Conservation (phyloP, 2,888 invertebrate species). For the Diarsia mendica region DNA sequence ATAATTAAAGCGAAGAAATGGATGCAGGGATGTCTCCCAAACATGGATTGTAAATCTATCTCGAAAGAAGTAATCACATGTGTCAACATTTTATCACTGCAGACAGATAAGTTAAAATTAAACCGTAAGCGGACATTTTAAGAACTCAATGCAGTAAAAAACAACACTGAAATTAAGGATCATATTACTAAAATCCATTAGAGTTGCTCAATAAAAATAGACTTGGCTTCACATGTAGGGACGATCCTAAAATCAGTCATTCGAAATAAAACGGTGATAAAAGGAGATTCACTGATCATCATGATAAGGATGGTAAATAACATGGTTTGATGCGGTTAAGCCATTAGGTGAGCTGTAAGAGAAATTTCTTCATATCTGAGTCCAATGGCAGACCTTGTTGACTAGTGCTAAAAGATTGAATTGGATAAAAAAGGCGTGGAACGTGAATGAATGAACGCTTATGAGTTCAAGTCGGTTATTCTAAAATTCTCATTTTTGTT, state of each 20-base stretch:
- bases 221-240: constrained; percentile 68
- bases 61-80: constrained; percentile 36
- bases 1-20: background rate
- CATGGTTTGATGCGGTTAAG: constrained; percentile 19
- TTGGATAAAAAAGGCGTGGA: background rate
- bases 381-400: background rate
- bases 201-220: constrained; percentile 87
- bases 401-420: background rate
- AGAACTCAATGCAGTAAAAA: constrained; percentile 81
- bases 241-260: constrained; percentile 82
- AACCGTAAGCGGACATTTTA: constrained; percentile 77
- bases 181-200: constrained; percentile 90
- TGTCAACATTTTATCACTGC: constrained; percentile 73
- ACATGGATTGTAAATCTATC: background rate
- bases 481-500: too few relatives aligned
- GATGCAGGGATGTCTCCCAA: background rate
- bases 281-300: constrained; percentile 65
- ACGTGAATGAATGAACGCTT: background rate
- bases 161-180: constrained; percentile 84
- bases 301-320: constrained; percentile 65
- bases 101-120: constrained; percentile 73
- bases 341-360: constrained; percentile 13
- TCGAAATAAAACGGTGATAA: constrained; percentile 80
- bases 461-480: too few relatives aligned
- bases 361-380: constrained; percentile 17